Conservation (phyloP, 2,888 invertebrate species). For the Lottia gigantea region DNA sequence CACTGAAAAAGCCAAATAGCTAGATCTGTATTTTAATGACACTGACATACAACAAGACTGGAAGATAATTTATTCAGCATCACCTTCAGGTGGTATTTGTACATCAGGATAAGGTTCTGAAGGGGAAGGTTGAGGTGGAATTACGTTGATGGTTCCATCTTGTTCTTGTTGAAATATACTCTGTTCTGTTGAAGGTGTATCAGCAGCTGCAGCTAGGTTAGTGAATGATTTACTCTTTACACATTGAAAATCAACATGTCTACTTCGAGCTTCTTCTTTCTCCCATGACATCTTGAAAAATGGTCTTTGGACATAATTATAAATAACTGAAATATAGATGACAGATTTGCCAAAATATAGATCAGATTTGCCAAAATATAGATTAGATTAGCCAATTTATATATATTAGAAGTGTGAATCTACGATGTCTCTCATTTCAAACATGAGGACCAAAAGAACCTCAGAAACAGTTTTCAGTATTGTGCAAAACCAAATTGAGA, state of each 20-base stretch:
- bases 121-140: conserved; percentile 67
- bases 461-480: too few species aligned
- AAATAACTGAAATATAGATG: conserved; percentile 78
- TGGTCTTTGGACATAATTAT: conserved; percentile 98
- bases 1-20: too few species aligned
- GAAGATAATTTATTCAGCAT: conserved; percentile 35
- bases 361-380: too few species aligned
- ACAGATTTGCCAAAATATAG: not conserved
- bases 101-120: conserved; percentile 63
- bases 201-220: conserved; percentile 89
- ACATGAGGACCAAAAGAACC: too few species aligned
- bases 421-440: too few species aligned
- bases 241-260: conserved; percentile 99
- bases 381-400: too few species aligned
- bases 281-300: conserved; percentile 99
- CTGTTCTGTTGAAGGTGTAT: conserved; percentile 80
- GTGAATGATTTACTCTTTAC: conserved; percentile 98
- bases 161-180: conserved; percentile 45
- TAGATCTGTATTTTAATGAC: too few species aligned
- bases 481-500: too few species aligned
- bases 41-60: too few species aligned
- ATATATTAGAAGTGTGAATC: too few species aligned
- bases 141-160: conserved; percentile 68
- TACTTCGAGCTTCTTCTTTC: conserved; percentile 98
- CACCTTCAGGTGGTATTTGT: conserved; percentile 56